A percentile compares a stretch with the other conserved stretches of the same genome.
Conservation (phyloP, 2,888 invertebrate genomes). For the Crioceris asparagi region DNA sequence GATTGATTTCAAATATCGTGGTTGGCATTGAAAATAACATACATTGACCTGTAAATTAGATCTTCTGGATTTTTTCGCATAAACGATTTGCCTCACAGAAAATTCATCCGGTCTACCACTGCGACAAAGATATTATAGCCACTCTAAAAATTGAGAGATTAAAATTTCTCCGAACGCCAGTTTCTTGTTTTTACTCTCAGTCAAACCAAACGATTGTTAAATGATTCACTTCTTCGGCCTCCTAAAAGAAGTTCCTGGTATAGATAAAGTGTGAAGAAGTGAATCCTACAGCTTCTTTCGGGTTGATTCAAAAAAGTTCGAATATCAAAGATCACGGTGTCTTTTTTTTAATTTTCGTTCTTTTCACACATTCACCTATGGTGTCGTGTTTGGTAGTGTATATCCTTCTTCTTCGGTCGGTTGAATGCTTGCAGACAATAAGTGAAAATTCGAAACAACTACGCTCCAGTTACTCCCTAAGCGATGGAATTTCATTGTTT, state of each 20-base stretch:
- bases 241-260: too few relatives aligned
- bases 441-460: slow-evolving; percentile 21
- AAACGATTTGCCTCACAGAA: too few relatives aligned
- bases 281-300: too few relatives aligned
- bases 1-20: too few relatives aligned
- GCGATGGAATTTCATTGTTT: slow-evolving; percentile 31
- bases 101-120: too few relatives aligned
- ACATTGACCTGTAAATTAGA: too few relatives aligned
- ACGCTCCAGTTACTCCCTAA: slow-evolving; percentile 30
- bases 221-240: slow-evolving; percentile 11
- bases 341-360: too few relatives aligned
- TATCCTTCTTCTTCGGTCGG: slow-evolving; percentile 4
- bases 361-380: slow-evolving; percentile 14
- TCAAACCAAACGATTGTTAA: slow-evolving; percentile 18
- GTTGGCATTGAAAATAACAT: too few relatives aligned
- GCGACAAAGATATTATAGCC: slow-evolving; percentile 24
- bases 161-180: slow-evolving; percentile 33
- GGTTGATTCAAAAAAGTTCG: too few relatives aligned
- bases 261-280: too few relatives aligned
- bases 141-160: slow-evolving; percentile 31
- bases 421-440: slow-evolving; percentile 17
- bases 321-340: too few relatives aligned
- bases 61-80: too few relatives aligned
- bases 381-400: slow-evolving; percentile 11
- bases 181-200: slow-evolving; percentile 31